Evolutionary conservation across 1,140 invertebrate species (phyloP).

Genomic region (Frieseomelitta varia): DNA sequence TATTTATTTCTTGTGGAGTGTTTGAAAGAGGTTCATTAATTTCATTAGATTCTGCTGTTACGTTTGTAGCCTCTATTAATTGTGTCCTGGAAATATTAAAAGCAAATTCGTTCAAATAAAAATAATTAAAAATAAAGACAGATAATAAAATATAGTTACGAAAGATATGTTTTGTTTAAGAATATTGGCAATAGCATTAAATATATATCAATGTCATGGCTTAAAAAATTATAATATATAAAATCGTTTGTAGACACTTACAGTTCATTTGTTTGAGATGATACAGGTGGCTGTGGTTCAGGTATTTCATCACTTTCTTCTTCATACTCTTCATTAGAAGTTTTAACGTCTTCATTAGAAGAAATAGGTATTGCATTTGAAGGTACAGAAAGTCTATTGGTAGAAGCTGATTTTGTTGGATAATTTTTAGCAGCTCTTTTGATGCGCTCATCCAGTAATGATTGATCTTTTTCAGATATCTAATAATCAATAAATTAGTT

Average conservation of each 20-base stretch:
- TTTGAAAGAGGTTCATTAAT: slow-evolving; percentile 24
- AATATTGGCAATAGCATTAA: neutral
- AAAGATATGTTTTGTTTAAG: neutral
- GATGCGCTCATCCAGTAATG: slow-evolving; percentile 96
- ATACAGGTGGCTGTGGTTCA: slow-evolving; percentile 65
- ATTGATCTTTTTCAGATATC: slow-evolving; percentile 97
- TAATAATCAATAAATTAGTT: slow-evolving; percentile 73
- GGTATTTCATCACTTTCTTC: slow-evolving; percentile 74
- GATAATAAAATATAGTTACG: neutral
- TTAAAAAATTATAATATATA: neutral
- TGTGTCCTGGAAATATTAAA: slow-evolving; percentile 44
- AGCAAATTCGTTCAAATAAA: slow-evolving; percentile 40
- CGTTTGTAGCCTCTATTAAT: slow-evolving; percentile 8
- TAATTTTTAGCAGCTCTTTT: slow-evolving; percentile 91
- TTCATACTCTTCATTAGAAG: slow-evolving; percentile 72
- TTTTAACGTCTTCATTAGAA: slow-evolving; percentile 69
- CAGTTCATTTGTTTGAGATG: slow-evolving; percentile 68
- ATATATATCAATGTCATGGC: neutral
- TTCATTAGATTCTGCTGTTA: slow-evolving; percentile 8
- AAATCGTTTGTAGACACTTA: slow-evolving; percentile 57
- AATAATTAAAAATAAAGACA: slow-evolving; percentile 20
- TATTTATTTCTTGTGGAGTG: neutral
- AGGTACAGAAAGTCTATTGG: slow-evolving; percentile 72
- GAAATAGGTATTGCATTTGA: slow-evolving; percentile 65
- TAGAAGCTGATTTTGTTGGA: slow-evolving; percentile 81